phyloP scores from a whole-genome alignment of 2,888 invertebrate species.

The Ryuthela nishihirai region DNA sequence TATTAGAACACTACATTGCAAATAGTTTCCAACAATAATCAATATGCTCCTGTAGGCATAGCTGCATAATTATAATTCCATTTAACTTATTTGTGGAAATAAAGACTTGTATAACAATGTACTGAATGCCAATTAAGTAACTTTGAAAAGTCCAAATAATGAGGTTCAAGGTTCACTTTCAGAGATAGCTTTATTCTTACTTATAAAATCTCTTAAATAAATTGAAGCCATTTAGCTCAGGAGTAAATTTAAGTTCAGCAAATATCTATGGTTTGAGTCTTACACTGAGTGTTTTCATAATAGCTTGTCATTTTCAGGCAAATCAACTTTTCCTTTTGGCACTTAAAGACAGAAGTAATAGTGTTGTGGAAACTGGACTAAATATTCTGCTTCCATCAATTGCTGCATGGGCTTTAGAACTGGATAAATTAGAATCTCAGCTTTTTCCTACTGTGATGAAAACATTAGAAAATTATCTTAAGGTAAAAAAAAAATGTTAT shows the following conservation, averaged over 20 bases:
- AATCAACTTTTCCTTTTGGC: conserved; percentile 58
- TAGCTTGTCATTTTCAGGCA: conserved; percentile 46
- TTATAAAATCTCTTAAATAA: too few species aligned
- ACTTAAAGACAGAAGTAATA: conserved; percentile 58
- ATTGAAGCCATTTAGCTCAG: too few species aligned
- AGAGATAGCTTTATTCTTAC: too few species aligned
- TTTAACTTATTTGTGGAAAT: too few species aligned
- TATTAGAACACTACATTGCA: too few species aligned
- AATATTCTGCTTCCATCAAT: conserved; percentile 61
- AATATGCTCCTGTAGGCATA: too few species aligned
- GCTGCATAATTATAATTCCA: too few species aligned
- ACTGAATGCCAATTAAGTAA: neutral
- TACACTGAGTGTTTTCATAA: too few species aligned
- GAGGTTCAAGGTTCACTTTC: neutral
- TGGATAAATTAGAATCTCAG: conserved; percentile 54
- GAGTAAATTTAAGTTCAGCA: too few species aligned
- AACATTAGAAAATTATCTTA: conserved; percentile 28
- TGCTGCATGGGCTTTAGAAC: conserved; percentile 60
- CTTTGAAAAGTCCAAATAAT: neutral
- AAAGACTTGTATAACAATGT: too few species aligned
- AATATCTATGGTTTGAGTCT: too few species aligned
- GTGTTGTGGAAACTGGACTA: conserved; percentile 57
- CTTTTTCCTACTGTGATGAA: conserved; percentile 47
- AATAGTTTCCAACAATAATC: too few species aligned
- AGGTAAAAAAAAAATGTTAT: conserved; percentile 17